Evolutionary conservation across 2,113 vertebrate species (phyloP), one percentile per base, ranked within the genome.

Genomic region (Trichechus manatus): DNA sequence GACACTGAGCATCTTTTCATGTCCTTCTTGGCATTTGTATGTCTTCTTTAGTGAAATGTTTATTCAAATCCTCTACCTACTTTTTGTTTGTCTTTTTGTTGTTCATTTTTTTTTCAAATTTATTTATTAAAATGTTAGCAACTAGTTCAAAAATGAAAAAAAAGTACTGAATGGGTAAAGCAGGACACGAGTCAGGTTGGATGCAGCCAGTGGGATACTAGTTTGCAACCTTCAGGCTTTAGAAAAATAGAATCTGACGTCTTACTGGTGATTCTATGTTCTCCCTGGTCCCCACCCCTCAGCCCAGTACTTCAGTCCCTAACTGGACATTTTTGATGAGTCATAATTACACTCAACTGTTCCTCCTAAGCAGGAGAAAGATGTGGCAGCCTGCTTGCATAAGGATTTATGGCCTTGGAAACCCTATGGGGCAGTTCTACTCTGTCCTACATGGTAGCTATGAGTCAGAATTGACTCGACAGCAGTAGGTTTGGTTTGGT

Each of bases 251-350:
- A 68, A 14, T n/a, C 31, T 31, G 10, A 68, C 29, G 14, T 68
- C 19, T 68, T 68, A 14, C 66, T 68, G 14, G 11, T 66, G 64
- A 20, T n/a, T 68, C 66, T 66, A 13, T 66, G 64, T 68, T 61
- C 59, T 61, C 29, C 29, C 14, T 33, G 66, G 5, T 33, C 39
- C 39, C 39, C 39, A 39, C 39, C 39, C 39, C 39, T 39, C 39
- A 39, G 39, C 39, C 39, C 39, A 39, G 39, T 39, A 39, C 39
- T n/a, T 68, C 33, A 31, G 66, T 20, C 14, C 9, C 66, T 14
- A 68, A 33, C 66, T 68, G 20, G 66, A 68, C 13, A 68, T 91
- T 88, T 95, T 29, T 92, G 36, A 74, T 88, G 81, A 91, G 56
- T 92, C 39, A 96, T 33, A 87, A 44, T 75, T 83, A 29, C 7